phyloP scores from a whole-genome alignment of 37 sponge, comb jelly and placozoan species.

The Haliclona indistincta region DNA sequence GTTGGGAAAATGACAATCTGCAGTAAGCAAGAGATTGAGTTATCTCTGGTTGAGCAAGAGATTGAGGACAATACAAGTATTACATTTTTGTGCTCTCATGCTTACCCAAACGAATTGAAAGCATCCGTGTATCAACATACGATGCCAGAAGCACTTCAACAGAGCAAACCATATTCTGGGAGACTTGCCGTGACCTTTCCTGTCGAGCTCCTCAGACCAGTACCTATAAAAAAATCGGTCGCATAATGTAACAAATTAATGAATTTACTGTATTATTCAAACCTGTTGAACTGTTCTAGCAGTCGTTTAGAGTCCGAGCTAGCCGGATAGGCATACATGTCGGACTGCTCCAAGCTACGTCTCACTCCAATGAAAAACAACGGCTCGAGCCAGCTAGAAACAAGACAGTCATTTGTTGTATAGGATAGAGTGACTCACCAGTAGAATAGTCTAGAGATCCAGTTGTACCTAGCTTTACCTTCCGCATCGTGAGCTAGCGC shows the following conservation, averaged over 20 bases:
- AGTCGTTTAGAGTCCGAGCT: slow-evolving; percentile 51
- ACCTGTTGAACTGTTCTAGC: slow-evolving; percentile 61
- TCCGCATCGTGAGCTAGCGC: no score
- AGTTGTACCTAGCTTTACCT: no score
- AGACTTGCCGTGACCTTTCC: slow-evolving; percentile 20
- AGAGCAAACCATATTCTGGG: slow-evolving; percentile 47
- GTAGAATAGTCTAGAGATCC: no score
- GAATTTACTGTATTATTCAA: no score
- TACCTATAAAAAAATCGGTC: slow-evolving; percentile 26
- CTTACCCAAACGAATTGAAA: slow-evolving; percentile 37
- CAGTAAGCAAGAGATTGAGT: neutral
- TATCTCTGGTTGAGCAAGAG: neutral
- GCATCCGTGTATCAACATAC: slow-evolving; percentile 25
- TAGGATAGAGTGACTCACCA: no score
- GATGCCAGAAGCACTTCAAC: slow-evolving; percentile 38
- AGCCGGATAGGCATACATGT: slow-evolving; percentile 59
- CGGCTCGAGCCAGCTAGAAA: slow-evolving; percentile 73
- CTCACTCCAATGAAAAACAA: slow-evolving; percentile 47
- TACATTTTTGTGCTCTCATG: neutral
- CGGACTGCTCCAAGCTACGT: slow-evolving; percentile 34
- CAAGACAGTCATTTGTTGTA: neutral
- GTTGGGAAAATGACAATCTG: no score
- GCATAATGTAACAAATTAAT: no score
- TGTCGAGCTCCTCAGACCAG: slow-evolving; percentile 48
- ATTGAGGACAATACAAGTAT: neutral